These are phyloP conservation scores for Tenthredo amoena DNA, from an alignment of 2,888 invertebrate species.

Conservation along the genomic window DNA sequence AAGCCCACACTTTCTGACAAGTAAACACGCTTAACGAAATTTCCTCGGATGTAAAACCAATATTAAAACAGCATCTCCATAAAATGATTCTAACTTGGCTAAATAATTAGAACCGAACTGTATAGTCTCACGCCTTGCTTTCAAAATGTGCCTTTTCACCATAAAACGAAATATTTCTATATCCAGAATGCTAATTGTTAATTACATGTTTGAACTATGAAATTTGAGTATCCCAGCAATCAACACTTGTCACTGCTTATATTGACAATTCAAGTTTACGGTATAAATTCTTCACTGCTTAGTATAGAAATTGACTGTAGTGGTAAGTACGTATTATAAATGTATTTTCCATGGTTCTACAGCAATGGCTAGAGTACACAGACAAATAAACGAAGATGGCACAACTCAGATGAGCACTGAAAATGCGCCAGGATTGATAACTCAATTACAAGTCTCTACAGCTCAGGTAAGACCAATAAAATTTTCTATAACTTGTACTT, in stretches of 20 bases:
- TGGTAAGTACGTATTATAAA: slow-evolving; percentile 48
- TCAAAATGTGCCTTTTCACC: neutral
- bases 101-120: neutral
- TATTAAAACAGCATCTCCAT: neutral
- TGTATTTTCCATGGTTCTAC: slow-evolving; percentile 60
- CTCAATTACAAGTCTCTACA: slow-evolving; percentile 79
- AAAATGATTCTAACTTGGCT: neutral
- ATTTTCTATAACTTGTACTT: neutral
- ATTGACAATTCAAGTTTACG: neutral
- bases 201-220: neutral
- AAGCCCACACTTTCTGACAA: too few relatives aligned
- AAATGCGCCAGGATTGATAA: slow-evolving; percentile 73
- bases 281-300: neutral
- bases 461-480: slow-evolving; percentile 73
- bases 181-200: neutral
- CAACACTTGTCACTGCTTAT: neutral
- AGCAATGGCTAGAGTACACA: slow-evolving; percentile 82
- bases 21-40: neutral
- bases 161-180: neutral
- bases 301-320: slow-evolving; percentile 36
- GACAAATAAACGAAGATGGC: slow-evolving; percentile 78
- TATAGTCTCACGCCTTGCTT: neutral
- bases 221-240: neutral
- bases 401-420: slow-evolving; percentile 69
- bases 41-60: neutral